A percentile compares a stretch with the other conserved stretches of the same genome.
Conservation (phyloP, 2,113 vertebrate genomes). For the Numenius arquata region DNA sequence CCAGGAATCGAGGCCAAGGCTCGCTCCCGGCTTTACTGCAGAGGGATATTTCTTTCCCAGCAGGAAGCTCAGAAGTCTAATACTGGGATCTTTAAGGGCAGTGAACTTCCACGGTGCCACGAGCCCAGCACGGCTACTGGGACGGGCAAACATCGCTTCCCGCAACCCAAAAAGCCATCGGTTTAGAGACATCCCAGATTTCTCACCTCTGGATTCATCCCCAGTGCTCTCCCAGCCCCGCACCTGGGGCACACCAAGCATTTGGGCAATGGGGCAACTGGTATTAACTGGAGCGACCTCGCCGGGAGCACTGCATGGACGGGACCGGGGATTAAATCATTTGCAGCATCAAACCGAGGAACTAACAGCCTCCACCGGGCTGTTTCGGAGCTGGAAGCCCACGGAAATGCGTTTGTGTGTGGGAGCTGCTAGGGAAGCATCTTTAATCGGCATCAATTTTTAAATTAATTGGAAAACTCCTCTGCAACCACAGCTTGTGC, state of each 20-base stretch:
- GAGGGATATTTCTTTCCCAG: background rate
- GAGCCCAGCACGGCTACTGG: rapidly evolving
- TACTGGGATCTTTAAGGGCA: background rate
- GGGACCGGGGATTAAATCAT: background rate
- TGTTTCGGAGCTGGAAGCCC: background rate
- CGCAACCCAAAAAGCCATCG: background rate
- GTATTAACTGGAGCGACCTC: background rate
- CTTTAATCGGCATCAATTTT: background rate
- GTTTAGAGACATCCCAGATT: background rate
- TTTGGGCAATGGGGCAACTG: background rate
- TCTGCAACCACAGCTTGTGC: background rate
- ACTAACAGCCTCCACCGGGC: rapidly evolving
- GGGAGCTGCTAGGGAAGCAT: background rate
- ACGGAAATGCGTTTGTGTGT: background rate
- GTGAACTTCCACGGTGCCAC: rapidly evolving
- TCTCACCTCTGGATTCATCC: background rate
- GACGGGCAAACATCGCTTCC: background rate
- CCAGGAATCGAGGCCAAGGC: background rate
- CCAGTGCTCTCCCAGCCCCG: background rate
- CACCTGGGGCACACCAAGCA: rapidly evolving
- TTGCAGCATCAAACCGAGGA: background rate
- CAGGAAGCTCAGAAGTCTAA: background rate
- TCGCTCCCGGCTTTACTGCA: rapidly evolving
- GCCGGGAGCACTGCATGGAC: background rate
- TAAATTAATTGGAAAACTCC: background rate